Evolutionary conservation across 1,140 invertebrate species (phyloP).

Genomic region (Apis cerana): DNA sequence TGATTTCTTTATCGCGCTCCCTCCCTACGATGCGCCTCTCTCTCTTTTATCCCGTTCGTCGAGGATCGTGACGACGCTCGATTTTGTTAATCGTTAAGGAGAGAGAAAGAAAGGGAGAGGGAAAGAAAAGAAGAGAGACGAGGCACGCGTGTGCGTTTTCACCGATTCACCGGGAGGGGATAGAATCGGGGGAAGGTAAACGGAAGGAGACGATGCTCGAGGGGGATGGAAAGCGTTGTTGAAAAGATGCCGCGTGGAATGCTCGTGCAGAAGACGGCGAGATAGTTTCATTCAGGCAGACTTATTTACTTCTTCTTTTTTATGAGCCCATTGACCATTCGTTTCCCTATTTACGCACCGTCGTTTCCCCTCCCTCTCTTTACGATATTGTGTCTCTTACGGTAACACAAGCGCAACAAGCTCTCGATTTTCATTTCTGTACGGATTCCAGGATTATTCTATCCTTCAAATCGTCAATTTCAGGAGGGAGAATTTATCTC

Average conservation of each 20-base stretch:
- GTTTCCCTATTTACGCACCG: constrained; percentile 1
- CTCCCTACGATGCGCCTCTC: too few species aligned
- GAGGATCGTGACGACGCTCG: too few species aligned
- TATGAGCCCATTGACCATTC: neutral
- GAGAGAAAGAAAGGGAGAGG: too few species aligned
- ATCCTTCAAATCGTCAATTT: too few species aligned
- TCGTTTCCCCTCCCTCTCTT: neutral
- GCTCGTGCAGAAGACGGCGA: neutral
- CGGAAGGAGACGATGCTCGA: constrained; percentile 19
- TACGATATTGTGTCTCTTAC: too few species aligned
- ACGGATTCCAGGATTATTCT: too few species aligned
- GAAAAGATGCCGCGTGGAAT: constrained; percentile 10
- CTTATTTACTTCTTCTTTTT: constrained; percentile 20
- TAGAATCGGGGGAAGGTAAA: too few species aligned
- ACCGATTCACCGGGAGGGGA: neutral
- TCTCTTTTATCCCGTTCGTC: too few species aligned
- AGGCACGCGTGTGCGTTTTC: too few species aligned
- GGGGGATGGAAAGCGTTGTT: neutral
- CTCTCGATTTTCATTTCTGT: neutral
- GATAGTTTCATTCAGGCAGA: neutral
- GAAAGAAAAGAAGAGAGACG: too few species aligned
- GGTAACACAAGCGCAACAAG: neutral
- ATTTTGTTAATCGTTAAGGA: too few species aligned
- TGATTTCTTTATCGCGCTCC: too few species aligned
- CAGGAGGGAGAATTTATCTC: neutral